Percentiles rank a stretch among this genome's conserved stretches.
These are phyloP conservation scores for Limnephilus auricula DNA, from an alignment of 2,888 invertebrate genomes.

Conservation along the genomic window DNA sequence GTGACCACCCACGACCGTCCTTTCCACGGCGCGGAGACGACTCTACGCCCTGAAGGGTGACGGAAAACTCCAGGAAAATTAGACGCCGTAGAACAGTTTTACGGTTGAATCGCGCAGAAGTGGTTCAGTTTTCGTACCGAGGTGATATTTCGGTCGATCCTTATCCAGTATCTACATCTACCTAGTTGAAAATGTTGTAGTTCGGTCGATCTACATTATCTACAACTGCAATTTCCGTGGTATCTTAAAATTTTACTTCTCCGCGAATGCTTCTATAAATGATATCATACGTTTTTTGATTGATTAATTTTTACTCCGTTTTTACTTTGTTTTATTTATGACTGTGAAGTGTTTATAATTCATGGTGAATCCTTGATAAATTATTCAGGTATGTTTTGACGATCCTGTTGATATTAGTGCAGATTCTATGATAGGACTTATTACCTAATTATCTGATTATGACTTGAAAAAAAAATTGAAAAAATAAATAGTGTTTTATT, in stretches of 20 bases:
- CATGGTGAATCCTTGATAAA: not conserved
- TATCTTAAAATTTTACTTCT: not conserved
- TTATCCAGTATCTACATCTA: not conserved
- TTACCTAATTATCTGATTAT: too few relatives aligned
- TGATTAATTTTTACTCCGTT: not conserved
- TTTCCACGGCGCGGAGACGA: constrained; percentile 26
- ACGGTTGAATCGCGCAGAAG: not conserved
- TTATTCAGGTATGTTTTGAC: not conserved
- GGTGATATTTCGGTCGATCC: not conserved
- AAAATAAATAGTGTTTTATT: too few relatives aligned
- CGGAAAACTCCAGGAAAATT: constrained; percentile 7
- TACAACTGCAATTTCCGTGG: not conserved
- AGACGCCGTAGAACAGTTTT: not conserved
- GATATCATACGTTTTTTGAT: not conserved
- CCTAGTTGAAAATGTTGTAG: not conserved
- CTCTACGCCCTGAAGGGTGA: constrained; percentile 13
- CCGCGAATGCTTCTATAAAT: not conserved
- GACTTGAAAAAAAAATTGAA: too few relatives aligned
- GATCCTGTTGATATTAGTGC: not conserved
- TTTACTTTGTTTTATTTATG: not conserved
- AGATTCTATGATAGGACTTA: too few relatives aligned
- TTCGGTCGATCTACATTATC: not conserved
- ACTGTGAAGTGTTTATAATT: not conserved
- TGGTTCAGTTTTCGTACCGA: constrained; percentile 4
- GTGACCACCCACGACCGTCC: constrained; percentile 18